Evolutionary conservation across 2,113 vertebrate species (phyloP).

Genomic region (Tauraco erythrolophus): DNA sequence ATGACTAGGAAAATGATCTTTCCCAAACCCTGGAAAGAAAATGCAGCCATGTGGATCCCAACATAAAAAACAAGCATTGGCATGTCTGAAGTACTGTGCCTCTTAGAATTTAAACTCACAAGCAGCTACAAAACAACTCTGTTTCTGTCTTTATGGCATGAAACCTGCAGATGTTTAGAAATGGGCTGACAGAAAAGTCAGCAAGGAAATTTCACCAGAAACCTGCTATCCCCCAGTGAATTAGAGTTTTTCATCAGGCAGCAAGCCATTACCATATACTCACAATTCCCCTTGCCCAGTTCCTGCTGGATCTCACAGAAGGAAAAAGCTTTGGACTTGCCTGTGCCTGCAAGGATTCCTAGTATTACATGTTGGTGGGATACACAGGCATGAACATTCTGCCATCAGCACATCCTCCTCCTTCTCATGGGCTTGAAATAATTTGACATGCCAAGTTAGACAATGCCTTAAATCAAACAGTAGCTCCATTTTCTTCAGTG

Average conservation of each 20-base stretch:
- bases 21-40: slow-evolving; percentile 17
- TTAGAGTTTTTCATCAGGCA: neutral
- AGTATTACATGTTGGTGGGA: neutral
- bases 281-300: slow-evolving; percentile 28
- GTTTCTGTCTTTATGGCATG: neutral
- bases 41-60: slow-evolving; percentile 32
- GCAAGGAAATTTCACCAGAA: slow-evolving; percentile 45
- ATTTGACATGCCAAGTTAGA: neutral
- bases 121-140: slow-evolving; percentile 24
- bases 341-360: neutral
- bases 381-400: neutral
- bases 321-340: slow-evolving; percentile 1
- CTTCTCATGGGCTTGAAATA: slow-evolving; percentile 5
- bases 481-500: neutral
- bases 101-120: slow-evolving; percentile 23
- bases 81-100: slow-evolving; percentile 26
- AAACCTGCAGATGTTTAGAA: slow-evolving; percentile 19
- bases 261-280: slow-evolving; percentile 23
- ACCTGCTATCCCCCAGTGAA: slow-evolving; percentile 35
- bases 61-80: slow-evolving; percentile 27
- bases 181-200: slow-evolving; percentile 15
- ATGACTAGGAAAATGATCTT: slow-evolving; percentile 49
- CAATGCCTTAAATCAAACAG: neutral
- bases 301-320: slow-evolving; percentile 27
- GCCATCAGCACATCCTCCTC: neutral